A percentile compares a stretch with the other conserved stretches of the same genome.
Conservation (phyloP, 2,888 invertebrate species). For the Andrena dorsata region DNA sequence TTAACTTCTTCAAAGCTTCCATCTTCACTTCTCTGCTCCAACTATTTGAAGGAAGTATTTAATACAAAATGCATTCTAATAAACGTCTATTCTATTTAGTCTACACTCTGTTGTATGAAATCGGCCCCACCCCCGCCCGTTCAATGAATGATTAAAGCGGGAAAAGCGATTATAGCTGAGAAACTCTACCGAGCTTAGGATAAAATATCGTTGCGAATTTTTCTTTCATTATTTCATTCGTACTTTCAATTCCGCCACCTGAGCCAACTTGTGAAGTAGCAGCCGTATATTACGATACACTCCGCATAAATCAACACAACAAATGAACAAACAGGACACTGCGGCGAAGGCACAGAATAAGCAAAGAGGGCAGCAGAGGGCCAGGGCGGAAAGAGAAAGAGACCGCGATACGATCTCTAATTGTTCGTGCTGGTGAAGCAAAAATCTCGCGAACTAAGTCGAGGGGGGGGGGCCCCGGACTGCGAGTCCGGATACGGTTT, state of each 20-base stretch:
- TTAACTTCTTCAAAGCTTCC: too few relatives aligned
- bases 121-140: too few relatives aligned
- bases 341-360: neutral
- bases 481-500: slow-evolving; percentile 46
- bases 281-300: neutral
- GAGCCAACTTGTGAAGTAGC: neutral
- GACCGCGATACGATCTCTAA: slow-evolving; percentile 77
- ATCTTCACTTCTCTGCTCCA: too few relatives aligned
- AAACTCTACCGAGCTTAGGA: too few relatives aligned
- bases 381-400: slow-evolving; percentile 33
- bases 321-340: slow-evolving; percentile 6
- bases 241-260: neutral
- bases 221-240: neutral
- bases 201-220: neutral
- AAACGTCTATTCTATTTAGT: too few relatives aligned
- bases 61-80: too few relatives aligned
- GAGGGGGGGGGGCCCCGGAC: slow-evolving; percentile 37
- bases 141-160: too few relatives aligned
- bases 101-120: too few relatives aligned
- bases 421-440: slow-evolving; percentile 70
- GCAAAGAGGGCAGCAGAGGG: neutral
- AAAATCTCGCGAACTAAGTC: slow-evolving; percentile 69
- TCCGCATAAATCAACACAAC: slow-evolving; percentile 7
- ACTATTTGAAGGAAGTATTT: too few relatives aligned
- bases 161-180: too few relatives aligned